Conservation (phyloP, 2,888 invertebrate genomes). For the Lasius platythorax region DNA sequence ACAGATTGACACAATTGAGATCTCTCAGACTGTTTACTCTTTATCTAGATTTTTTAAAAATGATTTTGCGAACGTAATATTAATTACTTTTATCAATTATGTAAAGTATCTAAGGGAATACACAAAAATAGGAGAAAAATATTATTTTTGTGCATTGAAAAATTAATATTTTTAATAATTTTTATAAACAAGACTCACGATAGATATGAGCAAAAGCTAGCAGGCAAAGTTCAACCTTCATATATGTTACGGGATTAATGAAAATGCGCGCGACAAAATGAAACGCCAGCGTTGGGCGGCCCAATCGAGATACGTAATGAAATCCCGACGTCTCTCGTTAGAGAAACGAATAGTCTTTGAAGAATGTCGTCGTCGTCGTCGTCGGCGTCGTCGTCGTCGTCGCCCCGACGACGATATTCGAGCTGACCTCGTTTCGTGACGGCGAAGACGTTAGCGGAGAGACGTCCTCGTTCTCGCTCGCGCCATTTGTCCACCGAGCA, state of each 20-base stretch:
- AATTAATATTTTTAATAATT: background rate
- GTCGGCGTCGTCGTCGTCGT: background rate
- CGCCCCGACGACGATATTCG: slow-evolving; percentile 40
- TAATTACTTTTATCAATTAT: background rate
- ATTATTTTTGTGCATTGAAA: background rate
- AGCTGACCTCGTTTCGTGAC: slow-evolving; percentile 48
- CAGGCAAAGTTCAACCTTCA: background rate
- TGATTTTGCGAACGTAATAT: background rate
- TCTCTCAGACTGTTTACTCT: background rate
- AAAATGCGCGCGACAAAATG: background rate
- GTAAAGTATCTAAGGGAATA: background rate
- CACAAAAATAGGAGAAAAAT: background rate
- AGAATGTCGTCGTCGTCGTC: slow-evolving; percentile 35
- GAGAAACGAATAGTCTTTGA: slow-evolving; percentile 55
- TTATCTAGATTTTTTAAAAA: background rate
- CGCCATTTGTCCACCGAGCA: slow-evolving; percentile 26
- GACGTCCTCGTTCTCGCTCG: slow-evolving; percentile 11
- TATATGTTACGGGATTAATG: slow-evolving; percentile 11
- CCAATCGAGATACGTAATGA: slow-evolving; percentile 47
- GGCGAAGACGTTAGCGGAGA: slow-evolving; percentile 23
- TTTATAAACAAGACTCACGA: background rate
- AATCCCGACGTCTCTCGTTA: slow-evolving; percentile 52
- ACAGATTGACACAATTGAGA: background rate
- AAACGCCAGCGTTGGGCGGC: background rate
- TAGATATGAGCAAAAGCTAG: background rate